These are phyloP conservation scores for Pegoplata infirma DNA, from an alignment of 2,888 invertebrate species.

Conservation along the genomic window DNA sequence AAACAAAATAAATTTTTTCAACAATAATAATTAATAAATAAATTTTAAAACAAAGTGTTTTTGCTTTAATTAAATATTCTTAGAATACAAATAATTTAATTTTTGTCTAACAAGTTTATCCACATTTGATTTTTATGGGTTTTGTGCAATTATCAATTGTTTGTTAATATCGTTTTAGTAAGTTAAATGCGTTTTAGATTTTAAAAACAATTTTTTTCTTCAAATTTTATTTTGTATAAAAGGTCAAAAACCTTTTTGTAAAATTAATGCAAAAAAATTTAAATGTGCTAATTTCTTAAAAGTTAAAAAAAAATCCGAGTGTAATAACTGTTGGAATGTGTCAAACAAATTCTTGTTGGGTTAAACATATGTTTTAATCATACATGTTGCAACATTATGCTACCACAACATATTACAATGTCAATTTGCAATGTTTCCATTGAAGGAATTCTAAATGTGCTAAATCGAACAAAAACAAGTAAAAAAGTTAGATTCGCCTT, in stretches of 20 bases:
- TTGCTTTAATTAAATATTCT: background rate
- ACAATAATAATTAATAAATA: constrained; percentile 37
- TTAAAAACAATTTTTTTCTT: constrained; percentile 1
- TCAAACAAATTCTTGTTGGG: background rate
- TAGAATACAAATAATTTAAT: background rate
- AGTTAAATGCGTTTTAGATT: constrained; percentile 44
- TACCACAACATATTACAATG: too few relatives aligned
- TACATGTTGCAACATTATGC: constrained; percentile 23
- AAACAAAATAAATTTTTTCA: constrained; percentile 39
- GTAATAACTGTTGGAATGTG: background rate
- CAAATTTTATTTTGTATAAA: too few relatives aligned
- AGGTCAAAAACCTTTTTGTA: constrained; percentile 39
- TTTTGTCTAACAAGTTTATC: constrained; percentile 18
- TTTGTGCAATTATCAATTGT: constrained; percentile 14
- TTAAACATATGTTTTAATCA: background rate
- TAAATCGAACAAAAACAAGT: too few relatives aligned
- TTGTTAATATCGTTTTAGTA: constrained; percentile 19
- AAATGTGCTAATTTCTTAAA: too few relatives aligned
- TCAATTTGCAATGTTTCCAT: too few relatives aligned
- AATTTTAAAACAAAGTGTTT: constrained; percentile 19
- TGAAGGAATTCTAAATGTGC: too few relatives aligned
- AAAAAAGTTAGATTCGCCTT: too few relatives aligned
- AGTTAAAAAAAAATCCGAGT: too few relatives aligned
- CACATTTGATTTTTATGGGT: constrained; percentile 19
- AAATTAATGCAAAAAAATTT: too few relatives aligned